Evolutionary conservation across 2,888 invertebrate species (phyloP).

Genomic region (Hymenopus coronatus): DNA sequence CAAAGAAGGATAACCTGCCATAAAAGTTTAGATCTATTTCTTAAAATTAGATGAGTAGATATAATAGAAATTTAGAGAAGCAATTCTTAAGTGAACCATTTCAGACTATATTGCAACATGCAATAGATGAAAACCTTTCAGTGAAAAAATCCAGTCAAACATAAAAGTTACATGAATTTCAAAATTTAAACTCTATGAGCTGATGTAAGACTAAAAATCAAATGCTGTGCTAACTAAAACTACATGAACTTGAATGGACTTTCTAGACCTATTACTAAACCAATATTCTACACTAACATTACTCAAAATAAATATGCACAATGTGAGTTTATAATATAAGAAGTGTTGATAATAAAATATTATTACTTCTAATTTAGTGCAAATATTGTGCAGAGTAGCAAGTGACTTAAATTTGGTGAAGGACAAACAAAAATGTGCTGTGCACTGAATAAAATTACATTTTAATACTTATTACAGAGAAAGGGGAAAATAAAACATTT

Average conservation of each 20-base stretch:
- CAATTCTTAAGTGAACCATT: no score
- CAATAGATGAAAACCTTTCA: no score
- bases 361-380: background rate
- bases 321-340: background rate
- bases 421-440: background rate
- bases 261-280: background rate
- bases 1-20: no score
- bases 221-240: background rate
- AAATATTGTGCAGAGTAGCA: background rate
- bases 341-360: background rate
- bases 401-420: background rate
- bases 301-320: background rate
- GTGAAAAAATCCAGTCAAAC: background rate
- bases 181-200: background rate
- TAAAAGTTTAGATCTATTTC: no score
- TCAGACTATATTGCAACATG: no score
- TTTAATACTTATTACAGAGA: background rate
- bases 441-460: background rate
- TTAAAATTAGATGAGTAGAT: no score
- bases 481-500: background rate
- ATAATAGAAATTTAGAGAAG: no score
- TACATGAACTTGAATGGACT: background rate
- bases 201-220: background rate
- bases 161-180: background rate
- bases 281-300: background rate